These are phyloP conservation scores for Ammodytes marinus DNA, from an alignment of 2,113 vertebrate species.

Conservation along the genomic window DNA sequence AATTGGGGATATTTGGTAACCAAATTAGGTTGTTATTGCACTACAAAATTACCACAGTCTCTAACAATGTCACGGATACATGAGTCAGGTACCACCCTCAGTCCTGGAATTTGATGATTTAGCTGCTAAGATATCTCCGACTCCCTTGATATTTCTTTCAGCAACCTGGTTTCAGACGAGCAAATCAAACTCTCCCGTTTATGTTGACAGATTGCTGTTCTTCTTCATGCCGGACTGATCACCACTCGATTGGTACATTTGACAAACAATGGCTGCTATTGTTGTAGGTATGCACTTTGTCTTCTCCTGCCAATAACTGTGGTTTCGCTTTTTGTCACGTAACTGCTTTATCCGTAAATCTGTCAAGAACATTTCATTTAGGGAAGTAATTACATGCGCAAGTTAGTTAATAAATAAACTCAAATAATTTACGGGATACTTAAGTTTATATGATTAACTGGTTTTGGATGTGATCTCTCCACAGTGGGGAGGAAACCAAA, in stretches of 20 bases:
- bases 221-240: conserved; percentile 21
- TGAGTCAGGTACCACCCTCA: not conserved
- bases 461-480: not conserved
- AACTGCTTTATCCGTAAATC: conserved; percentile 6
- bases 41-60: not conserved
- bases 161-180: not conserved
- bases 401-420: not conserved
- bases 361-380: conserved; percentile 28
- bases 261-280: not conserved
- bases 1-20: not conserved
- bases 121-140: conserved; percentile 2
- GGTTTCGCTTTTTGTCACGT: not conserved
- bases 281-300: conserved; percentile 1
- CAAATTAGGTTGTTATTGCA: not conserved
- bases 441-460: too few relatives aligned
- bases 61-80: not conserved
- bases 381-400: not conserved
- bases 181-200: conserved; percentile 13
- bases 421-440: not conserved
- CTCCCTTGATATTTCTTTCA: not conserved
- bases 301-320: conserved; percentile 5
- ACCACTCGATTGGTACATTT: conserved; percentile 15
- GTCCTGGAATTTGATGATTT: not conserved
- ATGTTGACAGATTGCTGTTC: not conserved
- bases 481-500: not conserved